Percentiles rank a stretch among this genome's conserved stretches.
phyloP scores from a whole-genome alignment of 1,140 invertebrate species.

The Megalonaias nervosa region DNA sequence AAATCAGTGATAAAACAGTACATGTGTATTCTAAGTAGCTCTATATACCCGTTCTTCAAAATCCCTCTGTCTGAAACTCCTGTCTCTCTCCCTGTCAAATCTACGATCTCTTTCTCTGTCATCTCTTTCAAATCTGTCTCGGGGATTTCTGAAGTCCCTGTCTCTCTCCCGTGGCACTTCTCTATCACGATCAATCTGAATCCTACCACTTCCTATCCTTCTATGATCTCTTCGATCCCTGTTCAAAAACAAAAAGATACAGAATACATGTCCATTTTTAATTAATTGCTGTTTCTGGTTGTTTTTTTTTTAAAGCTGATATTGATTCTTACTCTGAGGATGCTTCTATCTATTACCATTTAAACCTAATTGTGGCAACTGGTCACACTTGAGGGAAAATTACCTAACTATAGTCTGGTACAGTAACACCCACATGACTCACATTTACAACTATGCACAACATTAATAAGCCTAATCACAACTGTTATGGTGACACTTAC shows the following conservation, averaged over 20 bases:
- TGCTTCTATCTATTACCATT: background rate
- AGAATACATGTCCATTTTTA: no score
- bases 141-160: constrained; percentile 33
- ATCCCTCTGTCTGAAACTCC: constrained; percentile 21
- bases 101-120: constrained; percentile 49
- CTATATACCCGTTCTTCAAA: constrained; percentile 30
- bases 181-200: constrained; percentile 80
- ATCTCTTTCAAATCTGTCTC: constrained; percentile 57
- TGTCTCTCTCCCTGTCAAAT: constrained; percentile 44
- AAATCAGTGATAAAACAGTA: no score
- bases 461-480: no score
- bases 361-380: background rate
- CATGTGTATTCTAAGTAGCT: no score
- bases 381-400: background rate
- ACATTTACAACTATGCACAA: no score
- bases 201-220: constrained; percentile 85
- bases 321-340: background rate
- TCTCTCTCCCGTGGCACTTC: constrained; percentile 66
- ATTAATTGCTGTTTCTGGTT: no score
- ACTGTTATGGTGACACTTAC: no score
- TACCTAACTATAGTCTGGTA: no score
- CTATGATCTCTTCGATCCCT: constrained; percentile 65
- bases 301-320: background rate
- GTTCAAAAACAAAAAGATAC: no score
- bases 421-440: no score